A percentile compares a stretch with the other conserved stretches of the same genome.
Conservation (phyloP, 2,113 vertebrate genomes). For the Irena cyanogastra region DNA sequence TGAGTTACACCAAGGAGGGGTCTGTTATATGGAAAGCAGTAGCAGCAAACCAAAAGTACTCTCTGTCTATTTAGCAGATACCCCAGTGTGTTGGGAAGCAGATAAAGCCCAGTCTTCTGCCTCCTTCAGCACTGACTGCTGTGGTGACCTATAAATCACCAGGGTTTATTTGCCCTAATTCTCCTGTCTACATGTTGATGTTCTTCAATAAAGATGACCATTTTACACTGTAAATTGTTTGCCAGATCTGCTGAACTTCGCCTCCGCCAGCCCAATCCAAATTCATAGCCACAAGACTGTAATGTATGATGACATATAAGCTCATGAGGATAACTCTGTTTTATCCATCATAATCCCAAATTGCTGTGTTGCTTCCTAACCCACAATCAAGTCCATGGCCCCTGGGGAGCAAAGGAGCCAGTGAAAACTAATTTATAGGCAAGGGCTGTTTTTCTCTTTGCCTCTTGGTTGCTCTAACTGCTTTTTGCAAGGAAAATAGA, state of each 20-base stretch:
- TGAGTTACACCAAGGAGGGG: background rate
- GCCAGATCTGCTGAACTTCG: constrained; percentile 3
- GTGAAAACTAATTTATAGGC: constrained; percentile 18
- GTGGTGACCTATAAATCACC: constrained; percentile 7
- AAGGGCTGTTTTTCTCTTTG: background rate
- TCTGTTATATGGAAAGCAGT: background rate
- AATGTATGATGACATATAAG: background rate
- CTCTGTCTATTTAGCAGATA: background rate
- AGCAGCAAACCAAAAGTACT: background rate
- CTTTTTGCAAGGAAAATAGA: background rate
- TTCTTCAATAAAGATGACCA: background rate
- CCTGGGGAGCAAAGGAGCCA: background rate
- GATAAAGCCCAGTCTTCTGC: background rate
- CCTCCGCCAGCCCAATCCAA: background rate
- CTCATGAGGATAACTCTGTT: background rate
- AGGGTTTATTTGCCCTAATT: constrained; percentile 15
- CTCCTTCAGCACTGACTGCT: background rate
- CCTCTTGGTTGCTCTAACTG: background rate
- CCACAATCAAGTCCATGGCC: background rate
- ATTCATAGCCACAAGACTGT: background rate
- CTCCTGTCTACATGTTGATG: rapidly evolving
- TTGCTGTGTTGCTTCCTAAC: constrained; percentile 10
- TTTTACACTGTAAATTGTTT: constrained; percentile 20
- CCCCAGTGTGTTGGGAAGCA: background rate
- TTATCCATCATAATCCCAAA: constrained; percentile 28